A percentile compares a stretch with the other conserved stretches of the same genome.
These are phyloP conservation scores for Paralichthys olivaceus DNA, from an alignment of 2,113 vertebrate genomes.

Conservation along the genomic window DNA sequence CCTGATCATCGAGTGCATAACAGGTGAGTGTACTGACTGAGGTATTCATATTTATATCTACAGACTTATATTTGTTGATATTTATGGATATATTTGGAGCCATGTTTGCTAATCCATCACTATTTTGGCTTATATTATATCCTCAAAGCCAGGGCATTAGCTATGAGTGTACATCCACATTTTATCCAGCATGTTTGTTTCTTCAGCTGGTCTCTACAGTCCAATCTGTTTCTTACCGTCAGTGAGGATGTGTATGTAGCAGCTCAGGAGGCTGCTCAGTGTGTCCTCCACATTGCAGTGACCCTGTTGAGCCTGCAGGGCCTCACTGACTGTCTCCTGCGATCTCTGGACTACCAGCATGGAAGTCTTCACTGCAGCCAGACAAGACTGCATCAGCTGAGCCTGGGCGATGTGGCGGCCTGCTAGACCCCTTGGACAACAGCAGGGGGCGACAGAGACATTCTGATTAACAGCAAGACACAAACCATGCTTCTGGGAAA, in stretches of 20 bases:
- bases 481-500: background rate
- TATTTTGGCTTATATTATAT: background rate
- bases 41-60: no score
- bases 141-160: no score
- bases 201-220: background rate
- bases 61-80: no score
- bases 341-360: slow-evolving; percentile 90
- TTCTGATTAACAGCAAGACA: background rate
- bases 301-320: slow-evolving; percentile 61
- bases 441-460: slow-evolving; percentile 57
- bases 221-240: slow-evolving; percentile 82
- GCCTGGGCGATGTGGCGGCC: slow-evolving; percentile 90
- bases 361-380: slow-evolving; percentile 88
- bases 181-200: background rate
- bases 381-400: slow-evolving; percentile 89
- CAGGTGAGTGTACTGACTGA: no score
- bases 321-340: slow-evolving; percentile 74
- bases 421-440: slow-evolving; percentile 80
- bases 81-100: background rate
- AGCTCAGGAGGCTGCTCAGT: slow-evolving; percentile 86
- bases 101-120: background rate
- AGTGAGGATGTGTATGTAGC: slow-evolving; percentile 85
- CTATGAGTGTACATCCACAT: background rate
- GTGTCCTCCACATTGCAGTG: slow-evolving; percentile 73
- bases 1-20: no score